phyloP scores from a whole-genome alignment of 1,140 invertebrate species.

The Asbolus verrucosus region DNA sequence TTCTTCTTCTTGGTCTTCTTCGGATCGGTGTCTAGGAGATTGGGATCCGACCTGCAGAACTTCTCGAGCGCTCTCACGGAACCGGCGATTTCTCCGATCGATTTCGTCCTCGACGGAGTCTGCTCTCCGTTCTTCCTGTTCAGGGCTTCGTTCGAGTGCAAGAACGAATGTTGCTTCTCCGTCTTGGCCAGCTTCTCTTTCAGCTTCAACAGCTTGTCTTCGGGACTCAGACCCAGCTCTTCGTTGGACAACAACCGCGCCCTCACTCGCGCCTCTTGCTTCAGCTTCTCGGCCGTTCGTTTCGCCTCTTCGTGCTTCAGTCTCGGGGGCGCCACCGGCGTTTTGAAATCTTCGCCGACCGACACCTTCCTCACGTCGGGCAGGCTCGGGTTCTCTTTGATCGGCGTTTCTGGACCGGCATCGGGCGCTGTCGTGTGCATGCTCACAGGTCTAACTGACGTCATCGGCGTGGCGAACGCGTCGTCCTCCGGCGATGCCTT shows the following conservation, averaged over 20 bases:
- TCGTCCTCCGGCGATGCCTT: not conserved
- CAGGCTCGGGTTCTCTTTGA: slow-evolving; percentile 58
- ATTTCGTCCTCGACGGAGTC: slow-evolving; percentile 55
- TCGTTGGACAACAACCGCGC: slow-evolving; percentile 79
- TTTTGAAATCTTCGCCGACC: slow-evolving; percentile 63
- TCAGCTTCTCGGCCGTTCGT: slow-evolving; percentile 71
- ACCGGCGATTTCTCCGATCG: slow-evolving; percentile 54
- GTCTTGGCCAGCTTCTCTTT: slow-evolving; percentile 56
- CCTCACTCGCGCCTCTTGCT: slow-evolving; percentile 75
- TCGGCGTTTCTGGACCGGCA: not conserved
- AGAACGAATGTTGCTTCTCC: slow-evolving; percentile 50
- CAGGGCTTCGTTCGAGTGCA: slow-evolving; percentile 58
- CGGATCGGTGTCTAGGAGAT: slow-evolving; percentile 67
- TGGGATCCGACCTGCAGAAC: slow-evolving; percentile 71
- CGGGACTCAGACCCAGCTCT: slow-evolving; percentile 72
- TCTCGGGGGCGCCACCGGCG: slow-evolving; percentile 67
- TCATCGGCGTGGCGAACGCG: slow-evolving; percentile 37
- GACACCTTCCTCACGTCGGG: slow-evolving; percentile 60
- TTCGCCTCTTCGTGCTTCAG: slow-evolving; percentile 67
- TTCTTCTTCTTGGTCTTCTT: slow-evolving; percentile 65
- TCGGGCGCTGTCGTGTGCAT: slow-evolving; percentile 45
- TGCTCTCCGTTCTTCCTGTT: slow-evolving; percentile 58
- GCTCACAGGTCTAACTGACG: slow-evolving; percentile 52
- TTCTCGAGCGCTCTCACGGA: slow-evolving; percentile 48
- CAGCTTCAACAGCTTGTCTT: slow-evolving; percentile 72